A percentile compares a stretch with the other conserved stretches of the same genome.
phyloP scores from a whole-genome alignment of 64 coral and sea anemone genomes.

The Catalaphyllia jardinei region DNA sequence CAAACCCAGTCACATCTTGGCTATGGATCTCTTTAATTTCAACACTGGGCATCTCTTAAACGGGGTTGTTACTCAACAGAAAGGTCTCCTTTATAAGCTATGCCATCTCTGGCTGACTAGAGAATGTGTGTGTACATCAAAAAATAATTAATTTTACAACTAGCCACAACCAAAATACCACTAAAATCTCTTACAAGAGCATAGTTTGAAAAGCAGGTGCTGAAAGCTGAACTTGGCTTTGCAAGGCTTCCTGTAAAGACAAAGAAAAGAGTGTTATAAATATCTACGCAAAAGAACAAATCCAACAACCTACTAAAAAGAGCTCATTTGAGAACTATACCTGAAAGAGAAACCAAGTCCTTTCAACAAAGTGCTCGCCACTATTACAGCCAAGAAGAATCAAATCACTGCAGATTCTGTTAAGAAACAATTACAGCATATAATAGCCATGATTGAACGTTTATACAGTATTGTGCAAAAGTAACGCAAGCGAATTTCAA shows the following conservation, averaged over 20 bases:
- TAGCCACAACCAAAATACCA: no score
- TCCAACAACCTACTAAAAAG: neutral
- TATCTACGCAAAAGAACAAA: neutral
- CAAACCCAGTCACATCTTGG: no score
- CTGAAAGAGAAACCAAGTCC: constrained; percentile 56
- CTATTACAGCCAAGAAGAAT: constrained; percentile 47
- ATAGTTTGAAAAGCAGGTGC: constrained; percentile 1
- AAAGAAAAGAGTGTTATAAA: neutral
- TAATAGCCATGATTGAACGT: no score
- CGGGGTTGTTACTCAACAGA: no score
- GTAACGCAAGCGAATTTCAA: no score
- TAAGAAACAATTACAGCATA: neutral
- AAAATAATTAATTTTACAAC: no score
- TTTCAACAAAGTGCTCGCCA: constrained; percentile 30
- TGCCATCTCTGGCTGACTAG: no score
- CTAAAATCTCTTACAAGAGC: constrained; percentile 8
- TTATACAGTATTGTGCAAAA: no score
- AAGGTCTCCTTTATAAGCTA: no score
- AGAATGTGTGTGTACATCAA: no score
- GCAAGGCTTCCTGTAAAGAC: constrained; percentile 18
- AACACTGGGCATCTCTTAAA: no score
- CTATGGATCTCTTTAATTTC: no score
- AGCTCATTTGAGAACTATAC: neutral
- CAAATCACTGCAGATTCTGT: constrained; percentile 62
- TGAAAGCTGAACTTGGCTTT: constrained; percentile 6